These are phyloP conservation scores for Pygoscelis adeliae DNA, from an alignment of 2,113 vertebrate species.

Conservation along the genomic window DNA sequence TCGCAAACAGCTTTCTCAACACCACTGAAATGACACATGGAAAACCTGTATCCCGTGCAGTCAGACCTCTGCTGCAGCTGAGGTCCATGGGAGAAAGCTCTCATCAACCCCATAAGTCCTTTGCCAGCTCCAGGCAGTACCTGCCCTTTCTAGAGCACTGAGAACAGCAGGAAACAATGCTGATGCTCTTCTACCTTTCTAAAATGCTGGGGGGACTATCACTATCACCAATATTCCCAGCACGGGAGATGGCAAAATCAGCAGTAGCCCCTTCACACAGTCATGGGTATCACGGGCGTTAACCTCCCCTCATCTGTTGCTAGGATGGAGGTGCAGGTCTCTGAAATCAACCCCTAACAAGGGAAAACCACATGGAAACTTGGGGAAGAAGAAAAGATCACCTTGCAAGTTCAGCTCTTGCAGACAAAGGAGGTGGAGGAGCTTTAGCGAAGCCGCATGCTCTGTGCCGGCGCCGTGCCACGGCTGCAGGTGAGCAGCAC, in stretches of 20 bases:
- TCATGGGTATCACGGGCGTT: accelerated
- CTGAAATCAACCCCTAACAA: background rate
- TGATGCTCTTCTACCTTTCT: background rate
- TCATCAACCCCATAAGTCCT: background rate
- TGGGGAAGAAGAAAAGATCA: background rate
- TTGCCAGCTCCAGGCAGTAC: background rate
- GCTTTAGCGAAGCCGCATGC: accelerated
- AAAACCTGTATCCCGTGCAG: background rate
- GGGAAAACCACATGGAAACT: background rate
- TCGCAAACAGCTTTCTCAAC: background rate
- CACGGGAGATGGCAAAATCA: background rate
- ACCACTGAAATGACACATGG: background rate
- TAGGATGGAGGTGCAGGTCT: background rate
- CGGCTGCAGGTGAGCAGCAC: background rate
- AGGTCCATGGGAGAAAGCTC: background rate
- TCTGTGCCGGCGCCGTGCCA: background rate
- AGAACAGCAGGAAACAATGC: background rate
- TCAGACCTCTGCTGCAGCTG: background rate
- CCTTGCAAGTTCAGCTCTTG: background rate
- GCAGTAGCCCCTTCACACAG: background rate
- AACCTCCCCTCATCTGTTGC: background rate
- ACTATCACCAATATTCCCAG: background rate
- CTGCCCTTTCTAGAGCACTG: background rate
- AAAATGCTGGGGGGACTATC: background rate
- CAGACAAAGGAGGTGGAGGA: background rate